Percentiles rank a stretch among this genome's conserved stretches.
Evolutionary conservation across 2,888 invertebrate species (phyloP).

Genomic region (Parthenolecanium corni): DNA sequence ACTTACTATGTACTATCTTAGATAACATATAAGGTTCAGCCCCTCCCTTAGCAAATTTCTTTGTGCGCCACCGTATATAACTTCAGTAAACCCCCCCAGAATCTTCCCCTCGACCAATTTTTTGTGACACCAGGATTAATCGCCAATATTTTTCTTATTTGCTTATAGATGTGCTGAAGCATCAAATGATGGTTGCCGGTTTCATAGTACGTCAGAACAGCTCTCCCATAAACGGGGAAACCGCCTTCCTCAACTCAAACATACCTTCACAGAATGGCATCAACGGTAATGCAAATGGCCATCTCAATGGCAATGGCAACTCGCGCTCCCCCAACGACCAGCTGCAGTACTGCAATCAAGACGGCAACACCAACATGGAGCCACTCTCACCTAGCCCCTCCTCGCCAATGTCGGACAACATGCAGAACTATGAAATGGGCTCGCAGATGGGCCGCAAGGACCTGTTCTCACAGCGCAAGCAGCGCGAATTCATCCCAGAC

Average conservation of each 20-base stretch:
- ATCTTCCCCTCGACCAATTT: too few species aligned
- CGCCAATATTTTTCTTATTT: too few species aligned
- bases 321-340: constrained; percentile 37
- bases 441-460: constrained; percentile 50
- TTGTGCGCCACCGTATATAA: too few species aligned
- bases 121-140: too few species aligned
- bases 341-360: constrained; percentile 34
- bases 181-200: constrained; percentile 78
- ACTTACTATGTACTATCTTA: too few species aligned
- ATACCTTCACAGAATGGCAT: constrained; percentile 21
- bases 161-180: constrained; percentile 39
- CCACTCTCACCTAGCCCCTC: constrained; percentile 39
- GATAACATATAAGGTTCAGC: too few species aligned
- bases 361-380: constrained; percentile 33
- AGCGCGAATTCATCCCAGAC: constrained; percentile 92
- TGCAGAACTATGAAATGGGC: constrained; percentile 17
- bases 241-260: constrained; percentile 43
- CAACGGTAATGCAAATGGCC: background rate
- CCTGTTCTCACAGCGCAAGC: constrained; percentile 79
- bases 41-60: too few species aligned
- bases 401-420: constrained; percentile 37
- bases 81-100: too few species aligned
- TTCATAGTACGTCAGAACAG: constrained; percentile 63
- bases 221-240: constrained; percentile 57
- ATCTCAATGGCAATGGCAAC: constrained; percentile 36